Percentiles rank a stretch among this genome's conserved stretches.
Evolutionary conservation across 2,888 invertebrate genomes (phyloP).

Genomic region (Ennomos quercinarius): DNA sequence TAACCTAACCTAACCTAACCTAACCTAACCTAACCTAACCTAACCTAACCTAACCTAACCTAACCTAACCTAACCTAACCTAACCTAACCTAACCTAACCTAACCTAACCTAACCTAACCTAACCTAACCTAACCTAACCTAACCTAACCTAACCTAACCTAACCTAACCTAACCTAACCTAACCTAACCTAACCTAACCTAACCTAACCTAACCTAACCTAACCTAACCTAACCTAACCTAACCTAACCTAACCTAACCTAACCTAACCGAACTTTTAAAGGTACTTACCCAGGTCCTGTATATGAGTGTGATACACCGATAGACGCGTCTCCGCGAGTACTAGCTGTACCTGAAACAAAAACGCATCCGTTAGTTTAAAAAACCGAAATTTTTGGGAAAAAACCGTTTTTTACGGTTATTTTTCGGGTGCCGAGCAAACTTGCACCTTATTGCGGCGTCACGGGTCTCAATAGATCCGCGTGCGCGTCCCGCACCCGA

Average conservation of each 20-base stretch:
- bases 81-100: conserved; percentile 27
- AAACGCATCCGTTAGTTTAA: no score
- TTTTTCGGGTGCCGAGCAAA: no score
- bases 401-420: no score
- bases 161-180: conserved; percentile 29
- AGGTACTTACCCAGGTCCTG: no score
- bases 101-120: conserved; percentile 29
- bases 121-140: conserved; percentile 29
- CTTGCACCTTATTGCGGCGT: no score
- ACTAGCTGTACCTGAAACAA: no score
- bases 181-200: conserved; percentile 24
- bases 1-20: conserved; percentile 29
- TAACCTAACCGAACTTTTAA: no score
- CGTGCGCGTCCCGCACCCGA: no score
- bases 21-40: conserved; percentile 29
- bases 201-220: conserved; percentile 17
- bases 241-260: conserved; percentile 23
- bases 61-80: conserved; percentile 25
- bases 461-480: no score
- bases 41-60: conserved; percentile 27
- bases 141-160: conserved; percentile 29
- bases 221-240: conserved; percentile 17
- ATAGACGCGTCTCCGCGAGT: no score
- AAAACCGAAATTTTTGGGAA: no score
- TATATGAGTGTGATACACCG: no score